Evolutionary conservation across 2,113 vertebrate genomes (phyloP).

Genomic region (Strigops habroptila): DNA sequence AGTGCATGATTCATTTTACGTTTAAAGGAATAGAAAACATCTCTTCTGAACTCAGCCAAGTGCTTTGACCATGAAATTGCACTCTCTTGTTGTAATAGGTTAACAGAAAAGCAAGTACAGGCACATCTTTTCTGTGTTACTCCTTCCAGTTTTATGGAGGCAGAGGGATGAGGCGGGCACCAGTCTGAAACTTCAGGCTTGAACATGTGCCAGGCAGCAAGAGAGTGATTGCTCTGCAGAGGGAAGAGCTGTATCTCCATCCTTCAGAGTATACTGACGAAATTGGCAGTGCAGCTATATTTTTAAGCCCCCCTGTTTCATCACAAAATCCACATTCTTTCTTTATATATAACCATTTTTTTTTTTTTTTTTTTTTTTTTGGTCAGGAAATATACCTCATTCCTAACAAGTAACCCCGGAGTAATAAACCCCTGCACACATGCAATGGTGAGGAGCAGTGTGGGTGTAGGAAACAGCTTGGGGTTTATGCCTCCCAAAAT

Average conservation of each 20-base stretch:
- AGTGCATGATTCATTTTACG: background rate
- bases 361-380: background rate
- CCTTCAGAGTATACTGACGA: constrained; percentile 14
- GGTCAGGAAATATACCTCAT: background rate
- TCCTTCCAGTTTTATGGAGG: constrained; percentile 42
- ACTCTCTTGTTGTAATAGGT: background rate
- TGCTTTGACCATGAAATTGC: background rate
- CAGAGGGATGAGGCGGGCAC: constrained; percentile 50
- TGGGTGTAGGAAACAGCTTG: background rate
- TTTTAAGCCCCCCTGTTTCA: constrained; percentile 13
- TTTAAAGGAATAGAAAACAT: background rate
- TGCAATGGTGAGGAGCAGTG: background rate
- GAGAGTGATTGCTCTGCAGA: constrained; percentile 49
- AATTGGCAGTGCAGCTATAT: background rate
- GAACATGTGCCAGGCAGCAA: background rate
- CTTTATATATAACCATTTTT: background rate
- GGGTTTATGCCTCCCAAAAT: background rate
- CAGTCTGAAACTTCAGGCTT: constrained; percentile 26
- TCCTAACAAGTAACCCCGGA: constrained; percentile 4
- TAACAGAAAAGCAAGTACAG: constrained; percentile 2
- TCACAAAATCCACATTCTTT: constrained; percentile 20
- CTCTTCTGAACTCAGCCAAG: background rate
- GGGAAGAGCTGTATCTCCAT: constrained; percentile 18
- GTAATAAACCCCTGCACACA: constrained; percentile 5
- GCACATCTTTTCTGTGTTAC: constrained; percentile 59